Conservation (phyloP, 2,113 vertebrate species). For the Equus przewalskii region DNA sequence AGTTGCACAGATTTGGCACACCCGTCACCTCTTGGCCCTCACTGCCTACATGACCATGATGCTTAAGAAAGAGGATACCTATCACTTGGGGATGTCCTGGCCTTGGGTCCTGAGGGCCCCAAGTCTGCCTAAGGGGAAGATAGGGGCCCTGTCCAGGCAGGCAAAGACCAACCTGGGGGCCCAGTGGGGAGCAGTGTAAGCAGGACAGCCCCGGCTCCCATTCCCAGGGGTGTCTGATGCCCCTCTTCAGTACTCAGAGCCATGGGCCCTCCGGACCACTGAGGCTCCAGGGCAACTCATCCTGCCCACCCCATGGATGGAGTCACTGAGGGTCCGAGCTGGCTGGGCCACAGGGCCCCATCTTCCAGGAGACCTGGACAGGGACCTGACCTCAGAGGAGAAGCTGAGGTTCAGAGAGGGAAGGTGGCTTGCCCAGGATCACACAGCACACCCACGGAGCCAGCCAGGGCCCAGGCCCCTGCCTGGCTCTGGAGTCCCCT, state of each 20-base stretch:
- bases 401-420: constrained; percentile 14
- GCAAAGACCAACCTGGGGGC: not conserved
- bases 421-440: not conserved
- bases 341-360: not conserved
- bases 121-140: not conserved
- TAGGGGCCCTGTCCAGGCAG: not conserved
- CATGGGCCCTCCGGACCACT: not conserved
- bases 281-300: not conserved
- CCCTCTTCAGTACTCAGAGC: not conserved
- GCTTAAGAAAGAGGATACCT: not conserved
- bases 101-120: not conserved
- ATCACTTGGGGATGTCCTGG: not conserved
- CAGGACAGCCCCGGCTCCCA: not conserved
- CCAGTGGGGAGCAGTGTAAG: not conserved
- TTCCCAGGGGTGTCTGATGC: not conserved
- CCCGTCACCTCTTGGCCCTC: not conserved
- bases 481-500: not conserved
- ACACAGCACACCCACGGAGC: not conserved
- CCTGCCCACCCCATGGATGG: not conserved
- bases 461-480: not conserved
- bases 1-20: not conserved
- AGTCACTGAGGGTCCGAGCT: not conserved
- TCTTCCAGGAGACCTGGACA: not conserved
- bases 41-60: not conserved
- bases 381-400: not conserved